These are phyloP conservation scores for Beris morrisii DNA, from an alignment of 2,888 invertebrate genomes.

Conservation along the genomic window DNA sequence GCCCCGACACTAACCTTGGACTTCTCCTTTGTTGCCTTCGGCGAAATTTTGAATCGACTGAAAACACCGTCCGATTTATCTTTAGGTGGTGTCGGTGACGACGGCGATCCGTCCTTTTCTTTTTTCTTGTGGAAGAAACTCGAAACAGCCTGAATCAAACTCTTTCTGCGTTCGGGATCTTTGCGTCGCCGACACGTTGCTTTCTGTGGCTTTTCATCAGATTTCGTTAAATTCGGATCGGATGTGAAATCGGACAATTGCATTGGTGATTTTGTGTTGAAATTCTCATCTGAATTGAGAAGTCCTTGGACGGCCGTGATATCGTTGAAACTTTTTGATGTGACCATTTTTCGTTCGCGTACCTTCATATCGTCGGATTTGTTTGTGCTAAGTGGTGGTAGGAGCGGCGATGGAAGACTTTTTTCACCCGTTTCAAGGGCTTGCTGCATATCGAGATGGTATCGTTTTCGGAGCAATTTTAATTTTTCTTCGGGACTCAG, in stretches of 20 bases:
- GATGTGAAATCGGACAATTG: constrained; percentile 58
- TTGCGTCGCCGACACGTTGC: constrained; percentile 54
- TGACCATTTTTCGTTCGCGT: constrained; percentile 53
- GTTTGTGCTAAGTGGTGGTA: constrained; percentile 33
- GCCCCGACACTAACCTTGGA: constrained; percentile 60
- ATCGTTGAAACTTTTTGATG: constrained; percentile 56
- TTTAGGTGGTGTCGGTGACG: constrained; percentile 40
- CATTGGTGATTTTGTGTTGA: constrained; percentile 39
- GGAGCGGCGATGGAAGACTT: constrained; percentile 29
- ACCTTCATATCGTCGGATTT: constrained; percentile 45
- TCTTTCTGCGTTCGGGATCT: constrained; percentile 73
- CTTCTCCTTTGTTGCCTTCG: constrained; percentile 64
- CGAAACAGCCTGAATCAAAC: constrained; percentile 81
- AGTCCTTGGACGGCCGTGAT: constrained; percentile 45
- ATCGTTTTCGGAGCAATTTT: constrained; percentile 58
- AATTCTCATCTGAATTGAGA: constrained; percentile 42
- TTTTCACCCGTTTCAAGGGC: constrained; percentile 22
- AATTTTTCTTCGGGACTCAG: constrained; percentile 70
- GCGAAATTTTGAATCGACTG: constrained; percentile 63
- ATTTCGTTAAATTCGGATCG: constrained; percentile 61
- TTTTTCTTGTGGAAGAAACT: constrained; percentile 78
- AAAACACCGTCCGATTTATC: constrained; percentile 51
- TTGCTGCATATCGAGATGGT: constrained; percentile 48
- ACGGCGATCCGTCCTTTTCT: constrained; percentile 66
- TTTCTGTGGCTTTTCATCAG: constrained; percentile 24